Evolutionary conservation across 1,140 invertebrate species (phyloP).

Genomic region (Trissolcus basalis): DNA sequence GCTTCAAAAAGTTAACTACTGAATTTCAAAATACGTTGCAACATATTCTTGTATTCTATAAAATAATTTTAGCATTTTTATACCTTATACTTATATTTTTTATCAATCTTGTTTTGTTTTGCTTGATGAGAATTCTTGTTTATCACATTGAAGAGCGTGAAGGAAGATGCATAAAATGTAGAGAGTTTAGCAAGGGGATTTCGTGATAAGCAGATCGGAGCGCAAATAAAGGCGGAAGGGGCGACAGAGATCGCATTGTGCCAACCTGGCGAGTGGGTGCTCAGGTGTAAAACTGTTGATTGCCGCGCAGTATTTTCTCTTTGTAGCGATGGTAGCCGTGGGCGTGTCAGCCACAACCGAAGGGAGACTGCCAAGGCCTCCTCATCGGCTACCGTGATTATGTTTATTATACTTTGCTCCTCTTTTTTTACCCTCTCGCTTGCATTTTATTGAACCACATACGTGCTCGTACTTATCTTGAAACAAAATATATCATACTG

Average conservation of each 20-base stretch:
- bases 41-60: too few species aligned
- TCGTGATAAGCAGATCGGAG: slow-evolving; percentile 42
- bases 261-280: slow-evolving; percentile 61
- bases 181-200: slow-evolving; percentile 26
- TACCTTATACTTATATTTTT: too few species aligned
- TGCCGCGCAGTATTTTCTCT: slow-evolving; percentile 70
- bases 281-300: slow-evolving; percentile 73
- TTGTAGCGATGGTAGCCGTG: slow-evolving; percentile 68
- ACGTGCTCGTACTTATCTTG: slow-evolving; percentile 34
- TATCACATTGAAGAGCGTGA: too few species aligned
- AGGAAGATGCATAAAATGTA: slow-evolving; percentile 38
- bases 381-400: slow-evolving; percentile 67
- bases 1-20: too few species aligned
- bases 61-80: too few species aligned
- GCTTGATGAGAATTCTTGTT: too few species aligned
- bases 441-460: slow-evolving; percentile 39
- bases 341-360: slow-evolving; percentile 70
- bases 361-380: slow-evolving; percentile 71
- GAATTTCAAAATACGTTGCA: too few species aligned
- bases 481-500: too few species aligned
- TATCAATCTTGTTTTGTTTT: too few species aligned
- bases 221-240: slow-evolving; percentile 40
- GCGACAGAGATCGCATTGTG: slow-evolving; percentile 53
- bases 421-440: slow-evolving; percentile 38
- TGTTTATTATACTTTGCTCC: slow-evolving; percentile 68